phyloP scores from a whole-genome alignment of 2,888 invertebrate species.

The Gymnoscelis rufifasciata region DNA sequence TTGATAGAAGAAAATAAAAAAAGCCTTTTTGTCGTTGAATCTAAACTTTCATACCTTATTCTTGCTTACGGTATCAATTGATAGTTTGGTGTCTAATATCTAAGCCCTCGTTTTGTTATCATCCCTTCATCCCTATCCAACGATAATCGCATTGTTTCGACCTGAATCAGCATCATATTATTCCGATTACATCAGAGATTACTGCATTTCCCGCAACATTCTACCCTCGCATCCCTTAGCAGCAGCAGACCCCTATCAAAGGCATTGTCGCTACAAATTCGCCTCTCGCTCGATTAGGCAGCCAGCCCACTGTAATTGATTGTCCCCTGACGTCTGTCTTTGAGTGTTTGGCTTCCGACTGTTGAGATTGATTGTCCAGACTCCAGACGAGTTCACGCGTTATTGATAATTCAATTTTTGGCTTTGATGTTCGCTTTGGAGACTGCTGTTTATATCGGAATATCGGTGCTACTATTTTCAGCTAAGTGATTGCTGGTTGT shows the following conservation, averaged over 20 bases:
- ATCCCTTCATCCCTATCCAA: too few relatives aligned
- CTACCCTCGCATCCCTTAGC: conserved; percentile 14
- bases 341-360: conserved; percentile 39
- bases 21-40: too few relatives aligned
- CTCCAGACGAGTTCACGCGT: neutral
- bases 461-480: too few relatives aligned
- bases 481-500: too few relatives aligned
- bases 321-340: conserved; percentile 35
- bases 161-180: neutral
- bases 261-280: conserved; percentile 48
- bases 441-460: neutral
- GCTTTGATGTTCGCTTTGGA: neutral
- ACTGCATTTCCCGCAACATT: conserved; percentile 5
- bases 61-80: too few relatives aligned
- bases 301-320: conserved; percentile 25
- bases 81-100: too few relatives aligned
- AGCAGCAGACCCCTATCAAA: conserved; percentile 32
- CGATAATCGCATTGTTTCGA: too few relatives aligned
- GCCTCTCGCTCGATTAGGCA: conserved; percentile 44
- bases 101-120: too few relatives aligned
- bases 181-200: neutral
- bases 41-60: too few relatives aligned
- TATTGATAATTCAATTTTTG: neutral
- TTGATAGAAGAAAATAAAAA: too few relatives aligned
- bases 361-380: conserved; percentile 20